phyloP scores from a whole-genome alignment of 2,797 vertebrate genomes.

The Arnoldichthys spilopterus region DNA sequence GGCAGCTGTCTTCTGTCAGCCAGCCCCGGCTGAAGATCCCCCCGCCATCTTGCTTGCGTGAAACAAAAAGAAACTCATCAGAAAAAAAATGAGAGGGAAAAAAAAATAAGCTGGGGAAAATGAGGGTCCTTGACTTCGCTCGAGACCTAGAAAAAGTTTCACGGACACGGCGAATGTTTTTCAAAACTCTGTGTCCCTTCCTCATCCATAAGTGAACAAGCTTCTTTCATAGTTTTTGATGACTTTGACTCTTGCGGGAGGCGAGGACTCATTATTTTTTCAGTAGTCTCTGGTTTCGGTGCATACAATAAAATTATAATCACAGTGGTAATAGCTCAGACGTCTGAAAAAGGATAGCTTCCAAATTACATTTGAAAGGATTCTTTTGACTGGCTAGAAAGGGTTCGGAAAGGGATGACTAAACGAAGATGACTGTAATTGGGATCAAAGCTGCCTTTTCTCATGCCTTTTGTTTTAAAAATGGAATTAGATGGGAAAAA shows the following conservation, averaged over 20 bases:
- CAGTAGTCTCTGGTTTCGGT: constrained; percentile 17
- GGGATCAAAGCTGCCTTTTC: constrained; percentile 29
- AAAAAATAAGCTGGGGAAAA: background rate
- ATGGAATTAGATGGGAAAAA: constrained; percentile 20
- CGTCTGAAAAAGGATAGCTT: constrained; percentile 10
- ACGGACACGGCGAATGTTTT: background rate
- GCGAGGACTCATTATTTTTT: constrained; percentile 21
- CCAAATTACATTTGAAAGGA: constrained; percentile 28
- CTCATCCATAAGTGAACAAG: constrained; percentile 11
- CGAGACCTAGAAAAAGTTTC: constrained; percentile 41
- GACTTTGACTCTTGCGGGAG: constrained; percentile 25
- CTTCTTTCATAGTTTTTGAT: constrained; percentile 21
- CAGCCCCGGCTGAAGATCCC: constrained; percentile 58
- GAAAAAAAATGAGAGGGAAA: constrained; percentile 35
- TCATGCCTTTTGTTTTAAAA: constrained; percentile 25
- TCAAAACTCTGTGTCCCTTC: background rate
- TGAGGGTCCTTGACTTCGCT: constrained; percentile 24
- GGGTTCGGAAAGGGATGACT: constrained; percentile 1
- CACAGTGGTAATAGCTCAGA: constrained; percentile 14
- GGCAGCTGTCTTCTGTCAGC: constrained; percentile 83
- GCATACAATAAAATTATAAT: constrained; percentile 35
- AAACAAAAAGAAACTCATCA: constrained; percentile 33
- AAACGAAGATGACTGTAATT: constrained; percentile 23
- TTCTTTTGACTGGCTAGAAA: constrained; percentile 8
- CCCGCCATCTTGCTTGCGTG: constrained; percentile 10